These are phyloP conservation scores for Pseudochromis fuscus DNA, from an alignment of 2,797 vertebrate species.

Conservation along the genomic window DNA sequence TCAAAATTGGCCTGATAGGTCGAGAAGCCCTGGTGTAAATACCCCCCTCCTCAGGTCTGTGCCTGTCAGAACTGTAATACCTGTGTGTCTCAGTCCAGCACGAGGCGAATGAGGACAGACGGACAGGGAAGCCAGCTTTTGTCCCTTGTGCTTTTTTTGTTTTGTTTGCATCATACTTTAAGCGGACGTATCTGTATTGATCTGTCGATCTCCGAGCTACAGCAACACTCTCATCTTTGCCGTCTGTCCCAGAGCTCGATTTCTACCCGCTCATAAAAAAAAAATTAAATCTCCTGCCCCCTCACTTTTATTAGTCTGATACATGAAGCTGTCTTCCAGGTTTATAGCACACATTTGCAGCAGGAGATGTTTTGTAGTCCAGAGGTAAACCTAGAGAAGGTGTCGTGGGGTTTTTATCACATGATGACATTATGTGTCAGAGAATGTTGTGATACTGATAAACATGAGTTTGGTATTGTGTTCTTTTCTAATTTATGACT, in stretches of 20 bases:
- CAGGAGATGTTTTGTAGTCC: conserved; percentile 61
- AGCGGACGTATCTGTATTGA: conserved; percentile 26
- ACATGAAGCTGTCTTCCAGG: conserved; percentile 70
- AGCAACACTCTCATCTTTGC: conserved; percentile 27
- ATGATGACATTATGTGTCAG: conserved; percentile 40
- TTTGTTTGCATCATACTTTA: conserved; percentile 50
- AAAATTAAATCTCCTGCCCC: conserved; percentile 1
- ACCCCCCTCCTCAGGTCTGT: conserved; percentile 53
- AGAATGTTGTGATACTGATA: conserved; percentile 58
- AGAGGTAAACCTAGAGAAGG: conserved; percentile 38
- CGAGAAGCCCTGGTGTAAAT: conserved; percentile 69
- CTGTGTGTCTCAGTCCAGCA: conserved; percentile 38
- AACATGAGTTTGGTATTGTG: conserved; percentile 57
- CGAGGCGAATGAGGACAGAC: conserved; percentile 23
- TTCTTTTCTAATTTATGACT: conserved; percentile 60
- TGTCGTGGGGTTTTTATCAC: conserved; percentile 47
- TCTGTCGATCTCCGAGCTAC: conserved; percentile 20
- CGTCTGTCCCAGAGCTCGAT: conserved; percentile 32
- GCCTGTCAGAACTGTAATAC: conserved; percentile 49
- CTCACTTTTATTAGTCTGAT: conserved; percentile 46
- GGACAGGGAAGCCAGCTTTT: conserved; percentile 40
- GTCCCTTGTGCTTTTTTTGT: conserved; percentile 20
- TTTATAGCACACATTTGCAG: conserved; percentile 70
- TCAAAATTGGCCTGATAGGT: conserved; percentile 44
- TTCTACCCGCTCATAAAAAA: conserved; percentile 20